Base-by-base conservation (phyloP, 1,140 invertebrate species). In the Drosophila prosaltans region DNA sequence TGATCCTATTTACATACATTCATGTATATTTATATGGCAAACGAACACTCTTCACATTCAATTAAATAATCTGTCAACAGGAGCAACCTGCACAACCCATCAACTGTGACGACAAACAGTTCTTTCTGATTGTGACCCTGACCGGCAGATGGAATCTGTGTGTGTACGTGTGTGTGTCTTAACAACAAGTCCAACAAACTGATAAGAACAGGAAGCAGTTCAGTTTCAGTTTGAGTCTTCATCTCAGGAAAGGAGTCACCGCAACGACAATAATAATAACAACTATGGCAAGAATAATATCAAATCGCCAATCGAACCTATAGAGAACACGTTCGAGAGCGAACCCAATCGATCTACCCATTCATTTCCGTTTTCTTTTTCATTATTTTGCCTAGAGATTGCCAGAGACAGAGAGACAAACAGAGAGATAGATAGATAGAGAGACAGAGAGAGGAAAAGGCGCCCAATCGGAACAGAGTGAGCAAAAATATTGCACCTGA, bases 291-390 rank as follows among this genome's bases (percentile, higher is more conserved):
- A 28, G 24, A 65, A 75, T 40, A 73, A 32, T 40, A 51, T 48
- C 55, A 61, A 64, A 73, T 48, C 62, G 59, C n/a, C 69, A 76
- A 71, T 74, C 62, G 73, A 85, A 73, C 57, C 32, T 40, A 64
- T 51, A 70, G 58, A 74, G 71, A 85, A 81, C 81, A 78, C 62
- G 78, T 74, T 86, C 76, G 83, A 80, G 41, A 71, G 65, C 78
- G 69, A 73, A 75, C 69, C 57, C 65, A 75, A 64, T 70, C 70
- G 62, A 71, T 70, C 70, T 64, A 68, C 54, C 71, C 71, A 75
- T 88, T 86, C 83, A 88, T 89, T 88, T 88, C 84, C 84, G 84
- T 85, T 89, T 88, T 80, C 72, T 65, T 51, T 51, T 78, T 72
- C 60, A 69, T 71, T 72, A 67, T 75, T 78, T 78, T 74, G 60